These are phyloP conservation scores for Saccostrea glomerata DNA, from an alignment of 1,140 invertebrate genomes.

Conservation along the genomic window DNA sequence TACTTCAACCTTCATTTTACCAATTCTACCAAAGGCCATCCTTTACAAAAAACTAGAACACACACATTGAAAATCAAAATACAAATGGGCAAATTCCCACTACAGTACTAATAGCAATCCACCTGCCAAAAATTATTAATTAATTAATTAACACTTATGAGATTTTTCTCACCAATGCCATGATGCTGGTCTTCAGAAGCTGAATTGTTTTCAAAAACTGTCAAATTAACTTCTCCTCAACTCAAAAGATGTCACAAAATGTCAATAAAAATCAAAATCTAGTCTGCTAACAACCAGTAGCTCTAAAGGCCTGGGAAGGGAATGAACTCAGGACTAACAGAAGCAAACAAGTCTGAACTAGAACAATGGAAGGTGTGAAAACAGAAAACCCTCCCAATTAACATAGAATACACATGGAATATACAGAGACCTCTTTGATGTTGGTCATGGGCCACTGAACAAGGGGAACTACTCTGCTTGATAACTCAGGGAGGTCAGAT, in stretches of 20 bases:
- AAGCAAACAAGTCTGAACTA: constrained; percentile 6
- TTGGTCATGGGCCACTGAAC: background rate
- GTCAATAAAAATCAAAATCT: background rate
- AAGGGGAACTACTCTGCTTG: background rate
- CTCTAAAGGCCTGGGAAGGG: background rate
- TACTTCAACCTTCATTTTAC: background rate
- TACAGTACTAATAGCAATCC: background rate
- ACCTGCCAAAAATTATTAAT: background rate
- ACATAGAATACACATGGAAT: constrained; percentile 20
- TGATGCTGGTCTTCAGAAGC: background rate
- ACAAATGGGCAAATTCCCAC: background rate
- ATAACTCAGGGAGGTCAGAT: too few species aligned
- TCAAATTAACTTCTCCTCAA: background rate
- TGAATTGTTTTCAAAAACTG: background rate
- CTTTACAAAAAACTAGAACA: background rate
- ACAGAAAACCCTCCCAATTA: constrained; percentile 31
- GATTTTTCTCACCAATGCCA: constrained; percentile 12
- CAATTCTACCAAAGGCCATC: background rate
- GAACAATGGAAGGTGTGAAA: constrained; percentile 26
- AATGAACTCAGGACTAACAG: background rate
- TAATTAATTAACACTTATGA: background rate
- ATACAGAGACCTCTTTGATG: constrained; percentile 13
- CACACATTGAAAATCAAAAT: background rate
- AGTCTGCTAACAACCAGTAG: background rate
- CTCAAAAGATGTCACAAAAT: constrained; percentile 32